These are phyloP conservation scores for Rhinolophus ferrumequinum DNA, from an alignment of 2,113 vertebrate genomes.

Conservation along the genomic window DNA sequence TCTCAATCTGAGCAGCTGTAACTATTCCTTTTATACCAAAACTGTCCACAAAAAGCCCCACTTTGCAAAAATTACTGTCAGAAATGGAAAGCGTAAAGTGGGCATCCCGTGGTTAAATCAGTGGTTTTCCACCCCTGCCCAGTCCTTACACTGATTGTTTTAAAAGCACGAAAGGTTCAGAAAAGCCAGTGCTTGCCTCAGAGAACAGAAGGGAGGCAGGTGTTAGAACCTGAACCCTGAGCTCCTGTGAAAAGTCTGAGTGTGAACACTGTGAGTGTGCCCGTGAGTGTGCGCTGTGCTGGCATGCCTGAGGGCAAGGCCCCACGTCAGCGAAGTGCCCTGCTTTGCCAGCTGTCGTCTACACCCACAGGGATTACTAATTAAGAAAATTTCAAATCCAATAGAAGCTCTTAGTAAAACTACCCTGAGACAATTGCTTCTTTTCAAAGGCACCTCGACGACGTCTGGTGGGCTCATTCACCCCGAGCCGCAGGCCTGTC, in stretches of 20 bases:
- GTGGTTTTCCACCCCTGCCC: background rate
- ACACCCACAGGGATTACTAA: background rate
- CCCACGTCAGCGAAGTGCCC: background rate
- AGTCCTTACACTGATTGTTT: background rate
- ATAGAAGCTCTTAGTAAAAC: background rate
- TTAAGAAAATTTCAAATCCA: background rate
- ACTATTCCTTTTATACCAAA: background rate
- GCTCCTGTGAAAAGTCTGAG: background rate
- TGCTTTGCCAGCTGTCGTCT: too few relatives aligned
- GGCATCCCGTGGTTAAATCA: background rate
- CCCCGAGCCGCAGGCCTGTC: background rate
- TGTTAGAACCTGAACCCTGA: background rate
- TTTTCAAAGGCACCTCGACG: background rate
- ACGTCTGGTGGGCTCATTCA: background rate
- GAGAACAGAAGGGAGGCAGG: background rate
- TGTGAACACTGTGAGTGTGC: background rate
- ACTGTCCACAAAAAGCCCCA: background rate
- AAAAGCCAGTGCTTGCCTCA: background rate
- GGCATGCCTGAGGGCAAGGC: background rate
- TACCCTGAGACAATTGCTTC: background rate
- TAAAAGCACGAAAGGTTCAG: background rate
- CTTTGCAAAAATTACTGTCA: background rate
- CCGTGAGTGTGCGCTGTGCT: background rate
- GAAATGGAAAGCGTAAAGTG: background rate
- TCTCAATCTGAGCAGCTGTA: background rate